phyloP scores from a whole-genome alignment of 2,888 invertebrate genomes.

The Cantharis lateralis region DNA sequence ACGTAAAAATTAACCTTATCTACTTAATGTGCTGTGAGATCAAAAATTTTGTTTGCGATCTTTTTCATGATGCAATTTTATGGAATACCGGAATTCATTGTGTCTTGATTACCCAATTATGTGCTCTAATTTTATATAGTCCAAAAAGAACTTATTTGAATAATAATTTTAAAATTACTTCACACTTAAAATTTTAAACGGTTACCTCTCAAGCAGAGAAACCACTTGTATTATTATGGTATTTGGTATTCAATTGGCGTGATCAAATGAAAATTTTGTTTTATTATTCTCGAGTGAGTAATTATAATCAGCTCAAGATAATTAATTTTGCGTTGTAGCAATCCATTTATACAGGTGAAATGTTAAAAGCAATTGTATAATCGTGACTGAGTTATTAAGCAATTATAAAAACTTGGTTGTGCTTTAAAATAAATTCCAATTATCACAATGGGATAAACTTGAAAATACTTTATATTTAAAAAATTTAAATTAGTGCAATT shows the following conservation, averaged over 20 bases:
- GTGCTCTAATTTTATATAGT: background rate
- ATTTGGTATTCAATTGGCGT: conserved; percentile 7
- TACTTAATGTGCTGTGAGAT: too few species aligned
- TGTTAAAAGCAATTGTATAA: background rate
- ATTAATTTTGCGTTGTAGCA: conserved; percentile 1
- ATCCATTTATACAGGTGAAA: background rate
- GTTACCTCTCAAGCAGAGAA: background rate
- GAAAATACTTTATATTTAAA: background rate
- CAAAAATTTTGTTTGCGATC: too few species aligned
- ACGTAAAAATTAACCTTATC: too few species aligned
- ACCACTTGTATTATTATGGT: background rate
- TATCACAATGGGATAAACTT: background rate
- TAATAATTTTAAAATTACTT: background rate
- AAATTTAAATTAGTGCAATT: background rate
- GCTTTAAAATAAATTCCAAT: background rate
- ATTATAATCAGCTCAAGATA: conserved; percentile 13
- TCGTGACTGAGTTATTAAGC: conserved; percentile 1
- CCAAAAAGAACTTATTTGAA: background rate
- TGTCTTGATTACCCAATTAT: background rate
- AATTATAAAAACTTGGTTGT: background rate
- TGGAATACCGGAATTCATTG: background rate
- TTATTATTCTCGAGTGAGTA: conserved; percentile 12
- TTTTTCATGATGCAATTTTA: too few species aligned
- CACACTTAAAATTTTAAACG: background rate
- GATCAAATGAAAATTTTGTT: conserved; percentile 11